A percentile compares a stretch with the other conserved stretches of the same genome.
These are phyloP conservation scores for Lerema accius DNA, from an alignment of 1,140 invertebrate species.

Conservation along the genomic window DNA sequence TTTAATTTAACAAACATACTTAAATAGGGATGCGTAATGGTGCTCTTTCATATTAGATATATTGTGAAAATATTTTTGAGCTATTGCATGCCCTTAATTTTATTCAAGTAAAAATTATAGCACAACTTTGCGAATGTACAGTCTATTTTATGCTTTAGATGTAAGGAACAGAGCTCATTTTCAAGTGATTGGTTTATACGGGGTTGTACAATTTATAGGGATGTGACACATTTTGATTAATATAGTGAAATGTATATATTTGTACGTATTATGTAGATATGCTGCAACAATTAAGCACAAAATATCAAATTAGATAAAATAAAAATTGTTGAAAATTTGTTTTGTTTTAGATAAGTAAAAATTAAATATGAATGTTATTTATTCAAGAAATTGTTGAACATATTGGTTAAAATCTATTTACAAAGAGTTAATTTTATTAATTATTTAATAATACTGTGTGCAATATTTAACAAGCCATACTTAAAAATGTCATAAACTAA, in stretches of 20 bases:
- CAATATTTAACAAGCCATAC: no score
- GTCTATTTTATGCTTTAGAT: constrained; percentile 19
- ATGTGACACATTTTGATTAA: constrained; percentile 1
- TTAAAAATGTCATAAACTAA: no score
- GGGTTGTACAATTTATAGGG: not conserved
- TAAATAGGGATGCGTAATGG: not conserved
- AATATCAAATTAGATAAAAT: not conserved
- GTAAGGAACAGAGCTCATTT: constrained; percentile 14
- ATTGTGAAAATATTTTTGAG: not conserved
- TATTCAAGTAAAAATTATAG: not conserved
- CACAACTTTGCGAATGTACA: constrained; percentile 12
- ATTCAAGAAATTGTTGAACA: no score
- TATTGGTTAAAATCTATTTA: no score
- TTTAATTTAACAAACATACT: no score
- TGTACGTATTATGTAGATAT: not conserved
- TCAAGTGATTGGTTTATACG: constrained; percentile 21
- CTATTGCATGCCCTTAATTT: constrained; percentile 3
- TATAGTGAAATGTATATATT: constrained; percentile 2
- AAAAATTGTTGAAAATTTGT: constrained; percentile 1
- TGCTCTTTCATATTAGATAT: constrained; percentile 3
- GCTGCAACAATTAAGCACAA: not conserved
- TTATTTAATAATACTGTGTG: no score
- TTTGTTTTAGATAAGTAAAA: no score
- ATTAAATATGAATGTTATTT: no score
- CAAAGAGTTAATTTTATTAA: no score